These are phyloP conservation scores for Epirrhoe tristata DNA, from an alignment of 2,888 invertebrate species.

Conservation along the genomic window DNA sequence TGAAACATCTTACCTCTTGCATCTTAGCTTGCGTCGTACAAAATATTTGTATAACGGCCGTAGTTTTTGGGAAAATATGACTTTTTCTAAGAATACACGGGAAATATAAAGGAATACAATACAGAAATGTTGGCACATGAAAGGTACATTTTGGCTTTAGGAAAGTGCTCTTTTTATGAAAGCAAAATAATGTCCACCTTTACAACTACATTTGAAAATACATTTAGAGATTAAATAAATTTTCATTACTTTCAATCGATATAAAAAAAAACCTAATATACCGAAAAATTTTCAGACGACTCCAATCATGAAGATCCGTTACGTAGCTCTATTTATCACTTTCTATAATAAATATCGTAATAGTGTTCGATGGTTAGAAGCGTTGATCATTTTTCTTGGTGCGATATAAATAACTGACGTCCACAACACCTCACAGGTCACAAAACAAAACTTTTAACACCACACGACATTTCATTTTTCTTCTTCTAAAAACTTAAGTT, in stretches of 20 bases:
- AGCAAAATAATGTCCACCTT: slow-evolving; percentile 5
- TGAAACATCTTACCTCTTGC: too few relatives aligned
- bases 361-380: slow-evolving; percentile 20
- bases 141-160: slow-evolving; percentile 24
- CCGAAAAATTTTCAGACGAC: too few relatives aligned
- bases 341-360: slow-evolving; percentile 16
- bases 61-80: background rate
- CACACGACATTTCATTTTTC: slow-evolving; percentile 31
- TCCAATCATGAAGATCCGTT: background rate
- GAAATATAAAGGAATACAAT: slow-evolving; percentile 49
- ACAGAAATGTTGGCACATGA: slow-evolving; percentile 43
- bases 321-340: slow-evolving; percentile 9
- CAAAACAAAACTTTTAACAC: slow-evolving; percentile 48
- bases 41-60: background rate
- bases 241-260: too few relatives aligned
- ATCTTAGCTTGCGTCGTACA: too few relatives aligned
- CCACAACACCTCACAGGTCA: slow-evolving; percentile 52
- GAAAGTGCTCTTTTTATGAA: slow-evolving; percentile 21
- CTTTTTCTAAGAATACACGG: slow-evolving; percentile 47
- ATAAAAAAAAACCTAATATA: too few relatives aligned
- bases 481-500: background rate
- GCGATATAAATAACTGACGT: slow-evolving; percentile 50
- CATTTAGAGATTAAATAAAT: too few relatives aligned
- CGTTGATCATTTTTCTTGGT: slow-evolving; percentile 43
- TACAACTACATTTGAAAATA: background rate